Percentiles rank a stretch among this genome's conserved stretches.
Evolutionary conservation across 2,113 vertebrate genomes (phyloP).

Genomic region (Pseudorasbora parva): DNA sequence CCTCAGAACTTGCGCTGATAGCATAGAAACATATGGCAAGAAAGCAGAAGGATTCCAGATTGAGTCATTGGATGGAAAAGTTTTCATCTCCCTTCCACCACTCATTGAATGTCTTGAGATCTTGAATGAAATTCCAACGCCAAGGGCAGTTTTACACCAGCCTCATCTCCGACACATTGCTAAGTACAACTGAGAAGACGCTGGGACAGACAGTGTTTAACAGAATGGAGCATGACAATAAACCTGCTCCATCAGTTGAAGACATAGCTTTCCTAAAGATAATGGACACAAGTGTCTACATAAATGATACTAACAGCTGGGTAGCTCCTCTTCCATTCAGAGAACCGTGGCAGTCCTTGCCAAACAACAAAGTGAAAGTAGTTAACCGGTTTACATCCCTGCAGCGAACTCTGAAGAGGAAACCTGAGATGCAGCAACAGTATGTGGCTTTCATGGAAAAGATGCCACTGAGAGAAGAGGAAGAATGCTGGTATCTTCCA

Average conservation of each 20-base stretch:
- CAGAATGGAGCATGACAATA: constrained; percentile 17
- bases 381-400: neutral
- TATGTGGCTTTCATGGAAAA: too few relatives aligned
- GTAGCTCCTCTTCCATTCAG: constrained; percentile 47
- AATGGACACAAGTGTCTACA: constrained; percentile 35
- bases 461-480: too few relatives aligned
- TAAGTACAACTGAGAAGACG: neutral
- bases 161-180: neutral
- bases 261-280: constrained; percentile 41
- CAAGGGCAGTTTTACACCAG: neutral
- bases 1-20: neutral
- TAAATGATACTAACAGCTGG: constrained; percentile 12
- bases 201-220: neutral
- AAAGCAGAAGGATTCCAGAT: neutral
- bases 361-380: constrained; percentile 32
- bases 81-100: neutral
- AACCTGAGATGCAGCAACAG: too few relatives aligned
- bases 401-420: neutral
- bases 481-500: too few relatives aligned
- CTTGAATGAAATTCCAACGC: too few relatives aligned
- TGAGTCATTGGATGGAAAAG: neutral
- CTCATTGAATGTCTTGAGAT: neutral
- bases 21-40: neutral
- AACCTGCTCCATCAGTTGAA: constrained; percentile 36
- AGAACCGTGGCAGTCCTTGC: neutral